Percentiles rank a stretch among this genome's conserved stretches.
phyloP scores from a whole-genome alignment of 2,113 vertebrate genomes.

The Macaca fascicularis region T2T-MFA8v1.1 NC_088390.1:45835501-45836000 shows the following conservation, averaged over 20 bases:
- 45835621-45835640: background rate
- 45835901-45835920: background rate
- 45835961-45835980: background rate
- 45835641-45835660: background rate
- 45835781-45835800: background rate
- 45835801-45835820: background rate
- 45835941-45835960: background rate
- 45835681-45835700: background rate
- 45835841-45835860: background rate
- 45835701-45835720: background rate
- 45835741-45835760: background rate
- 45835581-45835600: background rate
- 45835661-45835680: background rate
- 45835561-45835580: accelerated
- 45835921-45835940: background rate
- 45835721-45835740: background rate
- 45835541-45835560: background rate
- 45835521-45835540: background rate
- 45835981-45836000: background rate
- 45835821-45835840: background rate
- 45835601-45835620: accelerated
- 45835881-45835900: background rate
- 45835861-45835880: background rate
- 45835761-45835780: background rate
- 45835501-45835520: background rate